Base-by-base conservation (phyloP, 2,113 vertebrate genomes). In the Elephantulus edwardii region DNA sequence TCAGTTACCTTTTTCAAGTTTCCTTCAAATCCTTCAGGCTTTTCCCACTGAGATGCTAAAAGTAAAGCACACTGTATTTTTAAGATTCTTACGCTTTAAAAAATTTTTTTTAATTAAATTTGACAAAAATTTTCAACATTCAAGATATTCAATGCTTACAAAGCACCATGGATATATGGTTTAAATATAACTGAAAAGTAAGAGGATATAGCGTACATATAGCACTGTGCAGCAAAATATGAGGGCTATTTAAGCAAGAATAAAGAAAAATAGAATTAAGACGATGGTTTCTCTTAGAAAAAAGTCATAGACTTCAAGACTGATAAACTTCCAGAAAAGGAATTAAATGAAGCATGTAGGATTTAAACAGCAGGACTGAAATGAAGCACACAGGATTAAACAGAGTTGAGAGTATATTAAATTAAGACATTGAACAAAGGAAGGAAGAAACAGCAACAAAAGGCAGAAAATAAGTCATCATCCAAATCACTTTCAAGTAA, bases 11-110 rank as follows among this genome's bases (percentile, higher is more conserved):
- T 96, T 96, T 91, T 77, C 96, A 97, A 93, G 92, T 93, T 97
- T 93, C 97, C 98, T 95, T 97, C 94, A 96, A 98, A 98, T 97
- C 97, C 98, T 97, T 98, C 97, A 42, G 98, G 98, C 90, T 97
- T 97, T 94, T 98, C 98, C 98, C 98, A 98, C 62, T 98, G 98
- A 56, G 98, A 97, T 94, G 97, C 98, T 98, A 96, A 95, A 97
- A 96, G 76, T 71, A 96, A 94, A 83, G 95, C 28, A 93, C 8
- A 92, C 62, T 96, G 88, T 1, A 95, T 26, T 77, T 86, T 89
- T 72, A 35, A 94, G 89, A 83, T 62, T 38, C 87, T 93, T 82
- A 74, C n/a, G 44, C 50, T 95, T 68, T 19, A 70, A 88, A 68
- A 72, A 62, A 33, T 13, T 10, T 16, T 82, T 80, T 46, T 93